Conservation (phyloP, 2,113 vertebrate genomes). For the Lampris megalopsis region DNA sequence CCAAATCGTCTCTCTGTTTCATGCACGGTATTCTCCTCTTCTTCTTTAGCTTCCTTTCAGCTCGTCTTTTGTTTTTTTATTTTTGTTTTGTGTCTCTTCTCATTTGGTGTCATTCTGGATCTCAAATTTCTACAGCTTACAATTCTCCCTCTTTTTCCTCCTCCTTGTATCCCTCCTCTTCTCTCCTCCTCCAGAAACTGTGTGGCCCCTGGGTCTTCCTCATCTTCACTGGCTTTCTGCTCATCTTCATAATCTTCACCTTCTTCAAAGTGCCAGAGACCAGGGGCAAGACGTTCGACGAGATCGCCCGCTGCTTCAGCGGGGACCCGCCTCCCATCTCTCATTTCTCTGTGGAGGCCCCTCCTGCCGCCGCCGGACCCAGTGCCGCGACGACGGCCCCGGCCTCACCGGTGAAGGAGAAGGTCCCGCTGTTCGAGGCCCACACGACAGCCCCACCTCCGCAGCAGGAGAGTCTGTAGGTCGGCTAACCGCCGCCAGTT, state of each 20-base stretch:
- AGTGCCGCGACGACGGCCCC: slow-evolving; percentile 47
- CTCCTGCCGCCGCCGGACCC: slow-evolving; percentile 60
- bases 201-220: slow-evolving; percentile 92
- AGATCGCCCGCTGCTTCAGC: slow-evolving; percentile 87
- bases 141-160: neutral
- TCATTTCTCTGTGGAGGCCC: slow-evolving; percentile 23
- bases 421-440: slow-evolving; percentile 77
- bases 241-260: slow-evolving; percentile 93
- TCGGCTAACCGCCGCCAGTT: neutral
- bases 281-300: slow-evolving; percentile 94
- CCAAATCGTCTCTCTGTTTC: no score
- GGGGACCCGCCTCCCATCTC: slow-evolving; percentile 9
- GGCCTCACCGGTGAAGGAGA: slow-evolving; percentile 70
- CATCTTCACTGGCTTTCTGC: slow-evolving; percentile 87
- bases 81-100: no score
- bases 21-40: no score
- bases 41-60: no score
- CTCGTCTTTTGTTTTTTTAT: no score
- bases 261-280: slow-evolving; percentile 96
- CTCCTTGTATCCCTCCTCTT: no score
- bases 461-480: slow-evolving; percentile 56
- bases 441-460: slow-evolving; percentile 21
- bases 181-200: slow-evolving; percentile 67
- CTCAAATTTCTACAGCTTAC: no score
- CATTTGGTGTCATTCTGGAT: no score